Evolutionary conservation across 2,888 invertebrate species (phyloP).

Genomic region (Bursaphelenchus okinawaensis): DNA sequence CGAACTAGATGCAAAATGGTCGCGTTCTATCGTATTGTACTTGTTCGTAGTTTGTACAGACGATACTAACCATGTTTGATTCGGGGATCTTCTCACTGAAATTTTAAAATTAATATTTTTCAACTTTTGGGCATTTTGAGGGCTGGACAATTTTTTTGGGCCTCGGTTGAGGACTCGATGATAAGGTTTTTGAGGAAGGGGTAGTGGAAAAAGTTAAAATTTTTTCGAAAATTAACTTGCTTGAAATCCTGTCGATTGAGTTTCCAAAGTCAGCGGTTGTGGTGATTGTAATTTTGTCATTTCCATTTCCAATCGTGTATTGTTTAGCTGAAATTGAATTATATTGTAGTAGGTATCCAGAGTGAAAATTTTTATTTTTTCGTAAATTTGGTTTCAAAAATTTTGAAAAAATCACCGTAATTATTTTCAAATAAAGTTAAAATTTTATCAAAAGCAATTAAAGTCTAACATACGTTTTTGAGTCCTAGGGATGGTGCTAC

Average conservation of each 20-base stretch:
- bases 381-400: too few species aligned
- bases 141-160: too few species aligned
- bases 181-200: too few species aligned
- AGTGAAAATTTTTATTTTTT: background rate
- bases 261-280: background rate
- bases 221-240: background rate
- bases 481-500: slow-evolving; percentile 9
- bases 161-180: too few species aligned
- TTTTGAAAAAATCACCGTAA: too few species aligned
- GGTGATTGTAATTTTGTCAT: background rate
- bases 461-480: too few species aligned
- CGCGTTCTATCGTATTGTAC: background rate
- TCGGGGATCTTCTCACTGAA: slow-evolving; percentile 23
- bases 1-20: background rate
- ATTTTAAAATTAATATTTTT: slow-evolving; percentile 3
- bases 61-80: slow-evolving; percentile 20
- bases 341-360: background rate
- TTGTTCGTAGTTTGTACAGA: slow-evolving; percentile 18
- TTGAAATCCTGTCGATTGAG: slow-evolving; percentile 8
- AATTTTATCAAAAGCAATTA: too few species aligned
- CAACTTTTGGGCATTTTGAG: background rate
- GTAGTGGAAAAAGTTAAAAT: too few species aligned
- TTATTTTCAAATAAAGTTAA: too few species aligned
- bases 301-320: background rate
- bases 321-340: background rate